Conservation (phyloP, 2,113 vertebrate genomes). For the Propithecus coquereli region DNA sequence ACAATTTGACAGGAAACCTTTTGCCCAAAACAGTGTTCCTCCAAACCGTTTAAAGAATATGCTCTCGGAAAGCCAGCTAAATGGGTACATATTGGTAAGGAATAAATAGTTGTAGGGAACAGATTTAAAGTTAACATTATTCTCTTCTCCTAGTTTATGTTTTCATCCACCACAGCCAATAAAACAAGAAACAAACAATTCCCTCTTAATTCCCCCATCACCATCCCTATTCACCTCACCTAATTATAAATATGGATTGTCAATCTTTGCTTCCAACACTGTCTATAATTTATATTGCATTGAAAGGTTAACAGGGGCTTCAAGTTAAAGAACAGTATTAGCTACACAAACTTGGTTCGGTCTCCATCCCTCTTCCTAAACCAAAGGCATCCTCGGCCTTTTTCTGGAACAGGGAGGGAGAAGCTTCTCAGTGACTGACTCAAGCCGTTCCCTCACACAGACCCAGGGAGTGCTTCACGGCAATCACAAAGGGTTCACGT, state of each 20-base stretch:
- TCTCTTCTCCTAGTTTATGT: background rate
- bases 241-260: background rate
- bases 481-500: rapidly evolving
- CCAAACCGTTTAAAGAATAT: background rate
- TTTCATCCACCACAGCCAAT: background rate
- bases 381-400: background rate
- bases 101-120: background rate
- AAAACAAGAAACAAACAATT: background rate
- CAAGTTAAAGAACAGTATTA: background rate
- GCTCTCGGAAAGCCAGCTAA: background rate
- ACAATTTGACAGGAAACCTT: background rate
- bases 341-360: background rate
- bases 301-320: background rate
- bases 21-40: background rate
- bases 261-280: background rate
- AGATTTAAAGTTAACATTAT: background rate
- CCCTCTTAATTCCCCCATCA: background rate
- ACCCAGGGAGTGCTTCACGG: background rate
- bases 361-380: background rate
- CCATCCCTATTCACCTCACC: background rate
- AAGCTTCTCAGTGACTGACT: background rate
- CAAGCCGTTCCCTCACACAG: background rate
- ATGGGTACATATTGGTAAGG: background rate
- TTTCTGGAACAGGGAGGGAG: background rate
- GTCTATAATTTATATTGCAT: background rate